A percentile compares a stretch with the other conserved stretches of the same genome.
phyloP scores from a whole-genome alignment of 2,888 invertebrate species.

The Ophonus ardosiacus region DNA sequence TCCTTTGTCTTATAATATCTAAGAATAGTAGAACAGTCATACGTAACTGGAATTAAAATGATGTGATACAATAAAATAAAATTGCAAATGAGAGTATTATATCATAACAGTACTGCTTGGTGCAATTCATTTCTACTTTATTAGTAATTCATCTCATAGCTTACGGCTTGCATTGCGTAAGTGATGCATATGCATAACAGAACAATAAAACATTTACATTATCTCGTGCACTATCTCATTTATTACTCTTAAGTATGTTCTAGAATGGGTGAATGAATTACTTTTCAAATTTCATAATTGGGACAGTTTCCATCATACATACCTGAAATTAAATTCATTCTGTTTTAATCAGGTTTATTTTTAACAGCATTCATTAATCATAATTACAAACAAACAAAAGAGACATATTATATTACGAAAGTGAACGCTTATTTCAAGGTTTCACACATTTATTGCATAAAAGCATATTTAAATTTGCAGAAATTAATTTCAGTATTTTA shows the following conservation, averaged over 20 bases:
- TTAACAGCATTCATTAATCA: slow-evolving; percentile 25
- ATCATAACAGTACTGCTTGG: not conserved
- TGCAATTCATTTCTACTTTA: not conserved
- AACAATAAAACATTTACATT: slow-evolving; percentile 1
- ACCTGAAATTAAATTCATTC: slow-evolving; percentile 11
- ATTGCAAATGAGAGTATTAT: not conserved
- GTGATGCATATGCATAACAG: not conserved
- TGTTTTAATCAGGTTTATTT: slow-evolving; percentile 24
- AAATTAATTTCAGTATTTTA: too few relatives aligned
- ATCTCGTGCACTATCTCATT: slow-evolving; percentile 7
- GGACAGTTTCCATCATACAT: slow-evolving; percentile 2
- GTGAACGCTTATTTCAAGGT: slow-evolving; percentile 22
- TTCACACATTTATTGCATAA: not conserved
- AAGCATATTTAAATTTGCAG: too few relatives aligned
- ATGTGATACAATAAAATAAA: not conserved
- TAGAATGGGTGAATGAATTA: slow-evolving; percentile 2
- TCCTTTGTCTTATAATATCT: too few relatives aligned
- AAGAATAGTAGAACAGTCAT: too few relatives aligned
- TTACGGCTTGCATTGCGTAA: not conserved
- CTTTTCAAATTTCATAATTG: slow-evolving; percentile 17
- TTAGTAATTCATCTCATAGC: not conserved
- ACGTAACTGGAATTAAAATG: slow-evolving; percentile 5
- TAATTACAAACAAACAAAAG: slow-evolving; percentile 42
- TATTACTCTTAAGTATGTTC: not conserved
- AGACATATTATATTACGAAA: slow-evolving; percentile 41